Evolutionary conservation across 1,140 invertebrate species (phyloP), one percentile per base, ranked within the genome.

Genomic region (Lepidotrigona ventralis): DNA sequence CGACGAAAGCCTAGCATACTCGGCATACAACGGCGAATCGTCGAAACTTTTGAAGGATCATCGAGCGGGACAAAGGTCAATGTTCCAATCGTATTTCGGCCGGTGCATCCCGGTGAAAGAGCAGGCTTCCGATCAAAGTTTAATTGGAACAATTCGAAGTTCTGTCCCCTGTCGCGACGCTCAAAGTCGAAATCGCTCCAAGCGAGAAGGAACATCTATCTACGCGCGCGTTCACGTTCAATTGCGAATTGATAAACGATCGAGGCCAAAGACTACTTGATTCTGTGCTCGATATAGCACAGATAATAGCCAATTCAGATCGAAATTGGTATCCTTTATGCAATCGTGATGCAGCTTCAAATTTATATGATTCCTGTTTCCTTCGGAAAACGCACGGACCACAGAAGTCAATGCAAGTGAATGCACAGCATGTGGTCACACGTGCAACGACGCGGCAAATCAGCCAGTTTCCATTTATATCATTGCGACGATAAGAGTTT

Each of bases 61-160:
- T 82, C 74, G 53, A 66, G 54, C 21, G 19, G 17, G 9, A 23
- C n/a, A 71, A 78, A 70, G 81, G 81, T 78, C 81, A 83, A 51
- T 54, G 81, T 70, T 33, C 75, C 54, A 60, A 51, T 63, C 21
- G 21, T 26, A 66, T 39, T 58, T 51, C 21, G 56, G 46, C 1
- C 46, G 29, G 6, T 56, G 0, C 21, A 60, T 12, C 23, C 23
- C 19, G 53, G 46, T 19, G 23, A 11, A 5, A 66, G 11, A 29
- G 29, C 14, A 26, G 53, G 21, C 14, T n/a, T n/a, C 2, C 53
- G 74, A 81, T 78, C 74, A 60, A 83, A 83, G 56, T 83, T 83
- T 83, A 83, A 83, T 83, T 78, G 81, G 66, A 83, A 54, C 66
- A 23, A 83, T 78, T 70, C 39, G 56, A 68, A 83, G 46, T 78